Conservation (phyloP, 1,140 invertebrate species). For the Odontomachus brunneus region DNA sequence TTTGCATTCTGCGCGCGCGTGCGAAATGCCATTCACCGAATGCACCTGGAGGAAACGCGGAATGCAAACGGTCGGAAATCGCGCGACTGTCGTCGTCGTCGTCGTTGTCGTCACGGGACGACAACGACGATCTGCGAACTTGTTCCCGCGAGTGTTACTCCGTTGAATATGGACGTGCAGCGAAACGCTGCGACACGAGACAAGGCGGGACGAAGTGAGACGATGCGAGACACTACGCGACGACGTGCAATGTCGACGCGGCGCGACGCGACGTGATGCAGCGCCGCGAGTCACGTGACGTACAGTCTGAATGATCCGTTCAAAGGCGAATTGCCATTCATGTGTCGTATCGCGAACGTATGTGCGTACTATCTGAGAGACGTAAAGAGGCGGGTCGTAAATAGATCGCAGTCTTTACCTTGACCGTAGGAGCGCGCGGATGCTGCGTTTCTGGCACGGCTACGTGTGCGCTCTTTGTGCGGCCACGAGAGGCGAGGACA, state of each 20-base stretch:
- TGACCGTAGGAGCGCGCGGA: constrained; percentile 60
- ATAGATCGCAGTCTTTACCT: constrained; percentile 71
- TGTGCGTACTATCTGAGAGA: constrained; percentile 70
- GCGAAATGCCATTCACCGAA: constrained; percentile 31
- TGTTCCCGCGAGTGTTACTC: constrained; percentile 30
- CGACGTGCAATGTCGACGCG: too few species aligned
- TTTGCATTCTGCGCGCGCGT: constrained; percentile 34
- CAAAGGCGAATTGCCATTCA: constrained; percentile 75
- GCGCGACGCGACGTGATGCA: constrained; percentile 31
- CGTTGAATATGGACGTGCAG: neutral
- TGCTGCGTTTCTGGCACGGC: constrained; percentile 6
- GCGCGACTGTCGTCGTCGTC: constrained; percentile 1
- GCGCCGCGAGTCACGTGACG: constrained; percentile 63
- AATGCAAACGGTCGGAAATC: constrained; percentile 45
- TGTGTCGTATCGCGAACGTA: constrained; percentile 67
- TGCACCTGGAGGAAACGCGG: neutral
- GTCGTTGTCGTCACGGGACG: too few species aligned
- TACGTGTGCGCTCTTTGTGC: constrained; percentile 5
- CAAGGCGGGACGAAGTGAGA: neutral
- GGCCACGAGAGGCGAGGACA: neutral
- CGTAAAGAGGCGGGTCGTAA: constrained; percentile 73
- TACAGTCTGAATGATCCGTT: constrained; percentile 67
- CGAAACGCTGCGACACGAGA: neutral
- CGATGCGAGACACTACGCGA: neutral
- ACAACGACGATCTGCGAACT: constrained; percentile 5